Base-by-base conservation (phyloP, 2,797 vertebrate species). In the Vireo griseus region DNA sequence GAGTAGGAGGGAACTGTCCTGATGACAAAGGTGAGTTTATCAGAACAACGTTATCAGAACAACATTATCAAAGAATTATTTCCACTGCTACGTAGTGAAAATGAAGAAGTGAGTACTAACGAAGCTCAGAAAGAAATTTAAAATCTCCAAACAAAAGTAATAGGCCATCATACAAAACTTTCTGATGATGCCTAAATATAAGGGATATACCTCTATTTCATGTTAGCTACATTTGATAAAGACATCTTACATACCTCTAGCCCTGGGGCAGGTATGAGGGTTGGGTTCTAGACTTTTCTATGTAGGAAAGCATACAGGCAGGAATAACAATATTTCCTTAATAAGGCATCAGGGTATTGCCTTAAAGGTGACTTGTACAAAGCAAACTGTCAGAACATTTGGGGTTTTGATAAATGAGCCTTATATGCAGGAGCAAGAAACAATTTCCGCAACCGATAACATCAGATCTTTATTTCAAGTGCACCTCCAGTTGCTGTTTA, bases 241-340 rank as follows among this genome's bases (percentile, higher is more conserved):
- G 31, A 21, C 18, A 65, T n/a, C 15, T 52, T 74, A 45, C 7
- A 21, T 31, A 58, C 9, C 33, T 8, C 8, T 77, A 57, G 31
- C 31, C 31, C 59, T 6, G 11, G 28, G 20, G 31, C 0, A 0
- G 16, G 8, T 61, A n/a, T 16, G 11, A 5, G 12, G 2, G 3
- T 48, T 79, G 26, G 4, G 13, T 33, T 88, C 35, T 55, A 77
- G 55, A 76, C 3, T 71, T 58, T 76, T 67, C 31, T 55, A 4
- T 18, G 11, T 11, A 22, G 13, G 31, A 66, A 76, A 90, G 16
- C 31, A 62, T 18, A 44, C 5, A 24, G 42, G 16, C 33, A 82
- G 59, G 13, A 69, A 58, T 47, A 88, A 50, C 10, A 39, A 9
- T 16, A 42, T 47, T 62, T 93, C 21, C 51, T 73, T n/a, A n/a